Evolutionary conservation across 1,140 invertebrate genomes (phyloP).

Genomic region (Stegodyphus mimosarum): DNA sequence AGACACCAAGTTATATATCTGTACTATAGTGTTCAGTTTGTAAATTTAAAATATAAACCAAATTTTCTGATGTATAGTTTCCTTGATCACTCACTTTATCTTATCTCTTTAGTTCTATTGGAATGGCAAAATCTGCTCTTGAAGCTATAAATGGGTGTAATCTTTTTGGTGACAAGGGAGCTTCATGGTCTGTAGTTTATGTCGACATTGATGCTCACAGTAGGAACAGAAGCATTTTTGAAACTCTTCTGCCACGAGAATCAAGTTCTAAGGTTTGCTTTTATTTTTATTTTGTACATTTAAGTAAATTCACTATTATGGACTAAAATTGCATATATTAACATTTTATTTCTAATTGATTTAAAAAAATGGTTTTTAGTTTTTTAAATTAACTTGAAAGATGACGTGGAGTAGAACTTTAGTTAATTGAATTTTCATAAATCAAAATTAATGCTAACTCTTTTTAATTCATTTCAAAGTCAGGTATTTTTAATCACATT

Average conservation of each 20-base stretch:
- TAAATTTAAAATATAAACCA: neutral
- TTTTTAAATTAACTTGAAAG: no score
- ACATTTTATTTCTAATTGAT: no score
- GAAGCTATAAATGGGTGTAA: slow-evolving; percentile 99
- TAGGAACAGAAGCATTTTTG: slow-evolving; percentile 98
- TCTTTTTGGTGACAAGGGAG: slow-evolving; percentile 96
- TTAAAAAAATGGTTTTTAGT: no score
- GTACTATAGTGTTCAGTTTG: no score
- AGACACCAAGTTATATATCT: neutral
- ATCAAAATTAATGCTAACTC: no score
- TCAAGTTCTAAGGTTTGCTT: slow-evolving; percentile 92
- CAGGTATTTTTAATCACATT: no score
- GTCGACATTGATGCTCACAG: slow-evolving; percentile 99
- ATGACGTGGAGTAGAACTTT: no score
- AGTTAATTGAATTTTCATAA: no score
- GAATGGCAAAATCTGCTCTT: slow-evolving; percentile 96
- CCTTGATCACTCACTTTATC: neutral
- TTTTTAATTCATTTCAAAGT: no score
- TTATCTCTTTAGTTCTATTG: slow-evolving; percentile 74
- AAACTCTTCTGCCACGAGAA: slow-evolving; percentile 96
- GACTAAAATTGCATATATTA: no score
- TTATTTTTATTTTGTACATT: no score
- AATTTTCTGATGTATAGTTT: neutral
- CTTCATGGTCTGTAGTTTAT: slow-evolving; percentile 98
- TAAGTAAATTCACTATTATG: no score